These are phyloP conservation scores for Spea multiplicata DNA, from an alignment of 2,113 vertebrate genomes.

Conservation along the genomic window DNA sequence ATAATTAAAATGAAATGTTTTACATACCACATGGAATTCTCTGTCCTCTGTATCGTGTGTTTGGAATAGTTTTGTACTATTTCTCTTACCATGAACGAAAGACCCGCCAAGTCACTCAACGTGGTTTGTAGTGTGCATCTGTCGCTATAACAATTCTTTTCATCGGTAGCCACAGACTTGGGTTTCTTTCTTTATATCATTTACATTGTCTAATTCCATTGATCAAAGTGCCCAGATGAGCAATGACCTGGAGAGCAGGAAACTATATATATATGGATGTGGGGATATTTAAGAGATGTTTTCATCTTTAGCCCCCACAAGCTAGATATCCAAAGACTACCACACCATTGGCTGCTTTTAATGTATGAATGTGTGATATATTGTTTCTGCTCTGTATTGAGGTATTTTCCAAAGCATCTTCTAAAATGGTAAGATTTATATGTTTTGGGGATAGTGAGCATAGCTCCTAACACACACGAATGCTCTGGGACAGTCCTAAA, in stretches of 20 bases:
- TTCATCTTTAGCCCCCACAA: too few species aligned
- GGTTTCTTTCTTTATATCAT: not conserved
- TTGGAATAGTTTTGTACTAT: not conserved
- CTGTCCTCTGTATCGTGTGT: not conserved
- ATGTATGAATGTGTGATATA: too few species aligned
- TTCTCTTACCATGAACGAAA: not conserved
- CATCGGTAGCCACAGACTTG: not conserved
- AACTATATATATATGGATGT: not conserved
- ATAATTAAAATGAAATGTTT: slow-evolving; percentile 1
- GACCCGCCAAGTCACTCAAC: not conserved
- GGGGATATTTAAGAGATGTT: too few species aligned
- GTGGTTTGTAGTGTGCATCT: not conserved
- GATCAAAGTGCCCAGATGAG: not conserved
- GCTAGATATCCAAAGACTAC: too few species aligned
- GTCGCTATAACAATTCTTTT: not conserved
- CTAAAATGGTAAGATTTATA: too few species aligned
- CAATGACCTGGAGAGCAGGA: not conserved
- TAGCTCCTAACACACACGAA: too few species aligned
- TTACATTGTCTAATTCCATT: not conserved
- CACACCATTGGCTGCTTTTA: too few species aligned
- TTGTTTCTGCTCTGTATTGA: too few species aligned
- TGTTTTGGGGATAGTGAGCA: too few species aligned
- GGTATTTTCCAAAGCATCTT: too few species aligned
- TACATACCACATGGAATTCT: not conserved
- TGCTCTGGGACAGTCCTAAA: too few species aligned